Conservation (phyloP, 2,797 vertebrate species). For the Peromyscus aztecus region DNA sequence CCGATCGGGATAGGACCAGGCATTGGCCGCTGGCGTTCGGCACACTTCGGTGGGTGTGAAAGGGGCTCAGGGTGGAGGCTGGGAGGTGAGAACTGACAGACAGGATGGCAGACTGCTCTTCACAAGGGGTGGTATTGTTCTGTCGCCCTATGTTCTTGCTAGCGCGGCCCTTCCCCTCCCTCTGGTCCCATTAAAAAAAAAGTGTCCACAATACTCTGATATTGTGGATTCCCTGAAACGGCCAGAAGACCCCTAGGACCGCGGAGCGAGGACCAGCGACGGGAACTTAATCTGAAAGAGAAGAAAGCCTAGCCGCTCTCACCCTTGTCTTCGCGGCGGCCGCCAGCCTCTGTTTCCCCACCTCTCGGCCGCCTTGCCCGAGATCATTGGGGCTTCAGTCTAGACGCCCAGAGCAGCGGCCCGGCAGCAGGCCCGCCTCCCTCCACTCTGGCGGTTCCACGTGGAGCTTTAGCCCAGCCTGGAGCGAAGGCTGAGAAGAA, state of each 20-base stretch:
- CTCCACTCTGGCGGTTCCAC: constrained; percentile 60
- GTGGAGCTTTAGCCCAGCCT: constrained; percentile 55
- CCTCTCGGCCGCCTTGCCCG: constrained; percentile 31
- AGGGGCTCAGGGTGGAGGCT: neutral
- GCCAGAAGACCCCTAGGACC: neutral
- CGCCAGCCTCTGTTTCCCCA: constrained; percentile 9
- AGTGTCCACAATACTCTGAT: constrained; percentile 7
- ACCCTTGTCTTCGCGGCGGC: neutral
- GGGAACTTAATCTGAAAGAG: neutral
- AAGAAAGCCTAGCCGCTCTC: neutral
- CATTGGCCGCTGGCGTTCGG: rapidly evolving
- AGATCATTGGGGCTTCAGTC: constrained; percentile 74
- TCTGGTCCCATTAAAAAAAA: constrained; percentile 5
- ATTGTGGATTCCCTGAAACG: constrained; percentile 37
- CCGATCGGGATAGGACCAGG: neutral
- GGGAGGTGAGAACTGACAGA: constrained; percentile 19
- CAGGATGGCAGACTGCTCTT: constrained; percentile 1
- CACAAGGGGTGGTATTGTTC: constrained; percentile 54
- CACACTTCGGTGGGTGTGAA: neutral
- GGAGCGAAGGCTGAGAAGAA: neutral
- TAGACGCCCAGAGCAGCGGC: constrained; percentile 75
- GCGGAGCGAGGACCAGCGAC: neutral
- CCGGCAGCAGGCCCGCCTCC: constrained; percentile 71
- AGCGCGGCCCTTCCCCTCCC: neutral
- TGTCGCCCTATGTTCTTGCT: neutral